Evolutionary conservation across 2,888 invertebrate genomes (phyloP).

Genomic region (Melolontha melolontha): DNA sequence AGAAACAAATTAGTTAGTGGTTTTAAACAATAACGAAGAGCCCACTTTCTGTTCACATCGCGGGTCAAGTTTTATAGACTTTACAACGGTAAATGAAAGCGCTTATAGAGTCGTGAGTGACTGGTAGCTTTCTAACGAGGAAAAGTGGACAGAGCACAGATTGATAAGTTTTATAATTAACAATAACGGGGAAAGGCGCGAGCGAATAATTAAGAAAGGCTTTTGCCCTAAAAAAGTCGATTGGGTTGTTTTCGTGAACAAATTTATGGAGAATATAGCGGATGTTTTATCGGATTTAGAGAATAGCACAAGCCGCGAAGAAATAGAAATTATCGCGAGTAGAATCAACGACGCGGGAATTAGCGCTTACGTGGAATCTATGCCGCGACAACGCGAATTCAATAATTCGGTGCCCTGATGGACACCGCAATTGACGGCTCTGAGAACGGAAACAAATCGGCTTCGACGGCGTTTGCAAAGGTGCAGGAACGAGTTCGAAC

Average conservation of each 20-base stretch:
- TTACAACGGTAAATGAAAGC: neutral
- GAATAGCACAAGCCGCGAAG: neutral
- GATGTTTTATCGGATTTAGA: neutral
- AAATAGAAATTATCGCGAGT: neutral
- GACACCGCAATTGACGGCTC: slow-evolving; percentile 37
- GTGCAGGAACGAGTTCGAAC: too few relatives aligned
- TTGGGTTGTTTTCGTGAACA: neutral
- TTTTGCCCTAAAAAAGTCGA: slow-evolving; percentile 17
- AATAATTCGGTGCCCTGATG: slow-evolving; percentile 43
- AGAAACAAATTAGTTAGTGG: too few relatives aligned
- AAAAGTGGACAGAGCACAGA: slow-evolving; percentile 13
- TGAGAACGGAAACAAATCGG: slow-evolving; percentile 6
- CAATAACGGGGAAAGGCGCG: neutral
- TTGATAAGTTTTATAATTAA: neutral
- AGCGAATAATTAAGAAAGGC: neutral
- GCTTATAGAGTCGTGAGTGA: too few relatives aligned
- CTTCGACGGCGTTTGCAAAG: slow-evolving; percentile 19
- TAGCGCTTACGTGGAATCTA: slow-evolving; percentile 23
- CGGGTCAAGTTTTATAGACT: neutral
- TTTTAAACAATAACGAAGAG: slow-evolving; percentile 4
- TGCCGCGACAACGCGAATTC: slow-evolving; percentile 29
- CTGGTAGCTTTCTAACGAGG: neutral
- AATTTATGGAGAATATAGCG: neutral
- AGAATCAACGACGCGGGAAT: slow-evolving; percentile 25
- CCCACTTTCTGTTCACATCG: neutral